A percentile compares a stretch with the other conserved stretches of the same genome.
Evolutionary conservation across 1,140 invertebrate species (phyloP).

Genomic region (Arctopsyche grandis): DNA sequence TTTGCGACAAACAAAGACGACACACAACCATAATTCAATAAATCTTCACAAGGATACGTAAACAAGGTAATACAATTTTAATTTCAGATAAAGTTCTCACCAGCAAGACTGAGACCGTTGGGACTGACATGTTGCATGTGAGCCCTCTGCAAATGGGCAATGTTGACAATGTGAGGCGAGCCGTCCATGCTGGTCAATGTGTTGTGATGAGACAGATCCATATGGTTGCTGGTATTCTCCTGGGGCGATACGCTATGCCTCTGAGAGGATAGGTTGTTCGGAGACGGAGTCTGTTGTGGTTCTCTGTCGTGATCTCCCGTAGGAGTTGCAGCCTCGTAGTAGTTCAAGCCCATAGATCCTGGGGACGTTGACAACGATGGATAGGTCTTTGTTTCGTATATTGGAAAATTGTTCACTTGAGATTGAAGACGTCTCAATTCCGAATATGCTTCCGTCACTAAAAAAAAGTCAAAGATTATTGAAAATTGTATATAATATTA

Average conservation of each 20-base stretch:
- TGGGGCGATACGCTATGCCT: conserved; percentile 48
- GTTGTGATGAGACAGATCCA: conserved; percentile 40
- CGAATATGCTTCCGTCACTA: background rate
- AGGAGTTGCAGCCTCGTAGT: background rate
- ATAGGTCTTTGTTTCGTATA: conserved; percentile 10
- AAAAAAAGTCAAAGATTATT: conserved; percentile 27
- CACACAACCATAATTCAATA: too few species aligned
- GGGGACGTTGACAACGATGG: conserved; percentile 24
- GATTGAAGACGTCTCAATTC: conserved; percentile 44
- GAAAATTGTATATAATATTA: background rate
- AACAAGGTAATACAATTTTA: too few species aligned
- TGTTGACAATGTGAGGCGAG: conserved; percentile 46
- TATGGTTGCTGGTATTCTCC: conserved; percentile 32
- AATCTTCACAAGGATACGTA: too few species aligned
- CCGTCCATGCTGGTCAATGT: conserved; percentile 31
- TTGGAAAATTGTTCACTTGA: conserved; percentile 20
- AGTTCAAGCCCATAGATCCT: conserved; percentile 1
- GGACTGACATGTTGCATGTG: conserved; percentile 36
- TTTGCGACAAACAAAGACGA: too few species aligned
- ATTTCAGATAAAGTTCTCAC: too few species aligned
- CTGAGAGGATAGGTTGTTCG: conserved; percentile 24
- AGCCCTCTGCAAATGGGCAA: conserved; percentile 39
- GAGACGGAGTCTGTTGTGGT: conserved; percentile 42
- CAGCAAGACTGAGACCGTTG: background rate
- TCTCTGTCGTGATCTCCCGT: conserved; percentile 45